A percentile compares a stretch with the other conserved stretches of the same genome.
Evolutionary conservation across 2,888 invertebrate genomes (phyloP).

Genomic region (Epinotia nisella): DNA sequence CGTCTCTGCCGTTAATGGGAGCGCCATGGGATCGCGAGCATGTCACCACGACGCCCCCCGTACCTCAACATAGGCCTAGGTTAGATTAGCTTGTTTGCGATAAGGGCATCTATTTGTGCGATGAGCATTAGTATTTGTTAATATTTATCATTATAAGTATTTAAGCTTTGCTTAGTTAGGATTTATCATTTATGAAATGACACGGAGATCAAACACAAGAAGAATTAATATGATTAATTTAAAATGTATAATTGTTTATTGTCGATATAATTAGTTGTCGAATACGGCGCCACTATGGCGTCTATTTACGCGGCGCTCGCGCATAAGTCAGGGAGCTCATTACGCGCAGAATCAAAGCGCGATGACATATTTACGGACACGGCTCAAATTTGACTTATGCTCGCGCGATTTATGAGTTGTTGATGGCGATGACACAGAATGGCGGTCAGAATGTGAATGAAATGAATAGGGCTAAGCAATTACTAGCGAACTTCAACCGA

Average conservation of each 20-base stretch:
- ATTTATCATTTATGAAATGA: no score
- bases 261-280: slow-evolving; percentile 5
- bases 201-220: no score
- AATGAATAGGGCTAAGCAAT: neutral
- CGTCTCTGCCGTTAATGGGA: no score
- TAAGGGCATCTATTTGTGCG: no score
- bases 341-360: slow-evolving; percentile 70
- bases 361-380: slow-evolving; percentile 69
- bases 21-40: no score
- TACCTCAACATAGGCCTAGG: no score
- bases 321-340: slow-evolving; percentile 66
- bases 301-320: slow-evolving; percentile 27
- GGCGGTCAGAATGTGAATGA: neutral
- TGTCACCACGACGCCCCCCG: no score
- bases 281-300: neutral
- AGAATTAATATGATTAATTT: no score
- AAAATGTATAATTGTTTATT: neutral
- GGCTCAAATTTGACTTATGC: slow-evolving; percentile 26
- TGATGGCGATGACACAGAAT: slow-evolving; percentile 8
- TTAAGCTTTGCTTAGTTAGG: no score
- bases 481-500: neutral
- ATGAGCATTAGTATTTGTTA: no score
- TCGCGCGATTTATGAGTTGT: slow-evolving; percentile 17
- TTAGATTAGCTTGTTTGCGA: no score
- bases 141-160: no score